Percentiles rank a stretch among this genome's conserved stretches.
Conservation (phyloP, 2,113 vertebrate species). For the Donacobius atricapilla region DNA sequence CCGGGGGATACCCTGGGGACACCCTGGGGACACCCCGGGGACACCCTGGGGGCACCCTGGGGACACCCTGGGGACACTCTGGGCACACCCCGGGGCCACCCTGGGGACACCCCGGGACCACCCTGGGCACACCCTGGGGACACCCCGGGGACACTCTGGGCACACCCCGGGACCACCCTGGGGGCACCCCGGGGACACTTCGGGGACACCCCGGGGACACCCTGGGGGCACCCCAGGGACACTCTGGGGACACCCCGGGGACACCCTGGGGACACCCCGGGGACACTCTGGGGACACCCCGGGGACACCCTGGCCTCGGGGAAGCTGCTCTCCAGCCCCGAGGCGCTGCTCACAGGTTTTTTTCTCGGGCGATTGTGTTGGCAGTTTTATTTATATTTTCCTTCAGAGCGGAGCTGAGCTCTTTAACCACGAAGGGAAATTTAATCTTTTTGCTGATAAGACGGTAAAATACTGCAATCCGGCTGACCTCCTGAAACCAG, state of each 20-base stretch:
- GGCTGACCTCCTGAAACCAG: conserved; percentile 35
- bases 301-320: not conserved
- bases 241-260: not conserved
- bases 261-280: not conserved
- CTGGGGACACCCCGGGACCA: fast-evolving
- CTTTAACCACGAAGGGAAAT: conserved; percentile 14
- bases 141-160: not conserved
- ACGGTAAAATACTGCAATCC: conserved; percentile 34
- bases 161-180: not conserved
- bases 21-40: not conserved
- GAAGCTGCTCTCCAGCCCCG: not conserved
- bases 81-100: not conserved
- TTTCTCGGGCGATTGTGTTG: not conserved
- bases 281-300: not conserved
- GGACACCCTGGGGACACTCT: not conserved
- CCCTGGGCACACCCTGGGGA: not conserved
- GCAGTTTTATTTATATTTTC: conserved; percentile 17
- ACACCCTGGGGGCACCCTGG: too few species aligned
- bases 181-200: too few species aligned
- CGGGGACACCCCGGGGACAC: not conserved
- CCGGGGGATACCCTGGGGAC: not conserved
- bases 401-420: not conserved
- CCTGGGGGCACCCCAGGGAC: not conserved
- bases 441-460: conserved; percentile 58
- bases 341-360: not conserved